Evolutionary conservation across 1,140 invertebrate species (phyloP).

Genomic region (Platyscapa corneri): DNA sequence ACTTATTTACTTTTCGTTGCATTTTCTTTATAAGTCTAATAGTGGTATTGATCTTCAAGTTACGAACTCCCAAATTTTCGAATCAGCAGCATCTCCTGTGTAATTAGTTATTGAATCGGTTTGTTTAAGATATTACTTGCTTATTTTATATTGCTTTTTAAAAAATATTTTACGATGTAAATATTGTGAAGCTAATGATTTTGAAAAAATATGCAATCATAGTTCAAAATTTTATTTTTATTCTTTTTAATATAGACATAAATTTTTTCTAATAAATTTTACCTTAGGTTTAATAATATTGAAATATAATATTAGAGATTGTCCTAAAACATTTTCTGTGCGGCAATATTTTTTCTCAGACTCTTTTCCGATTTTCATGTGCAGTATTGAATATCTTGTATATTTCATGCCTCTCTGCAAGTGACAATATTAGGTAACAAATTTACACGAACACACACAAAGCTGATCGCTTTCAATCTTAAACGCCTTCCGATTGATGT

Average conservation of each 20-base stretch:
- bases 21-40: background rate
- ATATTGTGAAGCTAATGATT: background rate
- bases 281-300: background rate
- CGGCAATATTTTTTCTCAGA: constrained; percentile 10
- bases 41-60: constrained; percentile 8
- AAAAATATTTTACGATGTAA: background rate
- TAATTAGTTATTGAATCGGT: background rate
- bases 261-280: background rate
- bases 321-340: background rate
- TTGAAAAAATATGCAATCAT: background rate
- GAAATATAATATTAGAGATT: background rate
- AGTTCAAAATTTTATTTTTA: background rate
- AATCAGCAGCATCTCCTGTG: background rate
- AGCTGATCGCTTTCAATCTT: background rate
- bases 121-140: too few relatives aligned
- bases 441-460: background rate
- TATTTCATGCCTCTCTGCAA: background rate
- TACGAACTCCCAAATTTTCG: background rate
- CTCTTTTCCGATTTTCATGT: background rate
- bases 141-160: too few relatives aligned
- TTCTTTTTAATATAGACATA: background rate
- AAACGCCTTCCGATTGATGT: background rate
- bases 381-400: background rate
- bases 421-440: background rate
- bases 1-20: constrained; percentile 2